Evolutionary conservation across 2,888 invertebrate genomes (phyloP), one percentile per base, ranked within the genome.

Genomic region (Cerceris ruficornis): DNA sequence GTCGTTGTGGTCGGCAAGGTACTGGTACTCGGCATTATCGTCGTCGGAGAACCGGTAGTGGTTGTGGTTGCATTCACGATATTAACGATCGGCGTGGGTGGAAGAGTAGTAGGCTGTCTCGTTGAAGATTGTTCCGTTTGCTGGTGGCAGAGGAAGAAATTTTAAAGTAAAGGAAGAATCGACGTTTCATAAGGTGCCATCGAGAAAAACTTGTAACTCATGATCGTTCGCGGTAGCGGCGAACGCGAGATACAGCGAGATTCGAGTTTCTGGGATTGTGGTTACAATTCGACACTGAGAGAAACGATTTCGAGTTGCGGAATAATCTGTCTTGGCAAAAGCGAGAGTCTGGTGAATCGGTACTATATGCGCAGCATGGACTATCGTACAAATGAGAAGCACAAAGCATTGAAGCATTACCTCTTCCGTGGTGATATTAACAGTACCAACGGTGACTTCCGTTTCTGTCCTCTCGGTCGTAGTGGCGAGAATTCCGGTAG

Each of bases 331-430:
- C 60, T 59, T 62, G 68, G 39, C 74, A 50, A 14, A 83, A 84
- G 84, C 84, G 64, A 81, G 42, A 83, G 75, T 67, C 55, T 69
- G 55, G 69, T 67, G 77, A 77, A 75, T 67, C 65, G 72, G 50
- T 28, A 78, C 69, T 75, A 64, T 78, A 81, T 69, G 80, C 77
- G 70, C 69, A 76, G 83, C 69, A 70, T 75, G 69, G 58, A 73
- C 73, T 84, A 86, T 86, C 57, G 60, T 82, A 85, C 82, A 81
- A 82, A 80, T 80, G 83, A 68, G 71, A 84, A 86, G 84, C 85
- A 78, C 65, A 68, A 89, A 89, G 90, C 88, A 59, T 81, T 65
- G 82, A 91, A 91, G 92, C 91, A 89, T 92, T 92, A 92, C 92
- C 92, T 92, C 91, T 66, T 91, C 88, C 72, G 86, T 85, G 68